Percentiles rank a stretch among this genome's conserved stretches.
Evolutionary conservation across 2,888 invertebrate species (phyloP).

Genomic region (Linnaemya tessellans): DNA sequence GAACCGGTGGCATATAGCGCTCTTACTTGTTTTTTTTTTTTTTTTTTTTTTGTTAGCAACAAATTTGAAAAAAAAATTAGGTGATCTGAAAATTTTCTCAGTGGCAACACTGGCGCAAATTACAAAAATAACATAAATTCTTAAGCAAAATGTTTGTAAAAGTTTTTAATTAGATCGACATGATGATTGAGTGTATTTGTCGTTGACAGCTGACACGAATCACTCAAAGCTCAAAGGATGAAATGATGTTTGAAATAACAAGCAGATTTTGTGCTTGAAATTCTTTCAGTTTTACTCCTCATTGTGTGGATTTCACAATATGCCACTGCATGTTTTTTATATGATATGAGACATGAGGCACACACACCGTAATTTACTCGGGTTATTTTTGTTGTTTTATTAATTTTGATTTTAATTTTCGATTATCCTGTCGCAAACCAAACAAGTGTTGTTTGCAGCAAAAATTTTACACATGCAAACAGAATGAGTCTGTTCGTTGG

Average conservation of each 20-base stretch:
- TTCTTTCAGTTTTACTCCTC: neutral
- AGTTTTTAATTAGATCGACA: too few species aligned
- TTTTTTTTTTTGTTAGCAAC: too few species aligned
- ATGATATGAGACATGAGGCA: neutral
- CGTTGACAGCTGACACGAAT: too few species aligned
- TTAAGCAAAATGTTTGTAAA: too few species aligned
- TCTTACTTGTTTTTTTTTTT: too few species aligned
- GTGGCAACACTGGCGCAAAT: too few species aligned
- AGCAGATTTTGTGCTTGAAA: neutral
- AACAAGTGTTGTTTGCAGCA: neutral
- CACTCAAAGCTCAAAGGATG: neutral
- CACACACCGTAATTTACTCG: slow-evolving; percentile 7
- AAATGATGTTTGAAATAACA: neutral
- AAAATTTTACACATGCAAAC: slow-evolving; percentile 11
- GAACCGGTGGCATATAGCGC: too few species aligned
- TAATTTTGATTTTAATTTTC: slow-evolving; percentile 64
- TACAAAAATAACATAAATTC: too few species aligned
- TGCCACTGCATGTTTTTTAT: neutral
- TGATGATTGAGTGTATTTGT: too few species aligned
- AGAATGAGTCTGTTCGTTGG: slow-evolving; percentile 4
- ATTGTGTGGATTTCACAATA: neutral
- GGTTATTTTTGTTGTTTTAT: slow-evolving; percentile 19
- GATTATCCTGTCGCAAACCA: slow-evolving; percentile 50
- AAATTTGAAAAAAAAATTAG: too few species aligned
- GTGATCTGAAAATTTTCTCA: too few species aligned